Conservation (phyloP, 30 jellyfish, hydroid and myxozoan species). For the Rhopilema esculentum region DNA sequence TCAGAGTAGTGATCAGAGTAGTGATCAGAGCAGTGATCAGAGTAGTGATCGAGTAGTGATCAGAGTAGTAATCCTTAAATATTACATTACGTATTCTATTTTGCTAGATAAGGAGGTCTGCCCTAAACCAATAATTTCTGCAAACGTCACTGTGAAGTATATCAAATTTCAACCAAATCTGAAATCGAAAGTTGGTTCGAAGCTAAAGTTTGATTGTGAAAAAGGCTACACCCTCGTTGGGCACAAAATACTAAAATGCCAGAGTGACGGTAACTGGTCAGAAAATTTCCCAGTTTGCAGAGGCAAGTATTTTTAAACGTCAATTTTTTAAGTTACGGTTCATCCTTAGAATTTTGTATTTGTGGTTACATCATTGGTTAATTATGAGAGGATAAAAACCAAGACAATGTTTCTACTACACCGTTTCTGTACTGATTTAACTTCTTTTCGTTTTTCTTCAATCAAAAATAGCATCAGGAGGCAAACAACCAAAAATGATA, state of each 20-base stretch:
- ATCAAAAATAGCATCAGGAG: too few species aligned
- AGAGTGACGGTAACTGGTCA: slow-evolving; percentile 42
- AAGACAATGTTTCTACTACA: too few species aligned
- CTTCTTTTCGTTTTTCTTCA: too few species aligned
- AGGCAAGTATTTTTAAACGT: background rate
- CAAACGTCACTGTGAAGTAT: slow-evolving; percentile 21
- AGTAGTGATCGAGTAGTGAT: background rate
- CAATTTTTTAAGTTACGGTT: too few species aligned
- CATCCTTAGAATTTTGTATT: too few species aligned
- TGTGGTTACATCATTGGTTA: too few species aligned
- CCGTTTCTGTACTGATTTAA: too few species aligned
- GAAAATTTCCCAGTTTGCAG: slow-evolving; percentile 26
- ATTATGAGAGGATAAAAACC: too few species aligned
- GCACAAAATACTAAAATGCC: slow-evolving; percentile 9
- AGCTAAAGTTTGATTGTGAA: slow-evolving; percentile 15
- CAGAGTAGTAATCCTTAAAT: background rate
- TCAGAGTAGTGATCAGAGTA: too few species aligned
- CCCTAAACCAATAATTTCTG: slow-evolving; percentile 12
- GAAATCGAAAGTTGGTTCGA: slow-evolving; percentile 34
- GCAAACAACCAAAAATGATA: too few species aligned
- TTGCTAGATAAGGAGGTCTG: slow-evolving; percentile 32
- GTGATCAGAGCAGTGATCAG: background rate
- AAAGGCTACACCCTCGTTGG: slow-evolving; percentile 45
- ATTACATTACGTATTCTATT: background rate
- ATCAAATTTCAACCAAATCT: slow-evolving; percentile 2